A percentile compares a stretch with the other conserved stretches of the same genome.
phyloP scores from a whole-genome alignment of 2,113 vertebrate genomes.

The Tragulus kanchil region DNA sequence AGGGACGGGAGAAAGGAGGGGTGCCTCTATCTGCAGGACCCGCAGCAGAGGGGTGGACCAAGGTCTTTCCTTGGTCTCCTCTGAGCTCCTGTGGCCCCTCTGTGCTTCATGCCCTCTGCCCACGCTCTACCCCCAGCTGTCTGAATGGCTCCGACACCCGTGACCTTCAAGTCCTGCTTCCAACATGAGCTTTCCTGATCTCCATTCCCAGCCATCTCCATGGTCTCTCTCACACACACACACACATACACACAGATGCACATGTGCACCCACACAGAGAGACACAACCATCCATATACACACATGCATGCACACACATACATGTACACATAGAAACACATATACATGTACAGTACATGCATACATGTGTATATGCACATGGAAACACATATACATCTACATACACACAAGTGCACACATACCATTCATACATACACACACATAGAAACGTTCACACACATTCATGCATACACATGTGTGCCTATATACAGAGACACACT shows the following conservation, averaged over 20 bases:
- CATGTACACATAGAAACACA: rapidly evolving
- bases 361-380: neutral
- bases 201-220: too few relatives aligned
- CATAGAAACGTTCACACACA: neutral
- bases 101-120: too few relatives aligned
- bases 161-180: neutral
- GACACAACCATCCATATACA: rapidly evolving
- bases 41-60: rapidly evolving
- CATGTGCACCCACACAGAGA: neutral
- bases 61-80: neutral
- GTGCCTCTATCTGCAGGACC: neutral
- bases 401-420: too few relatives aligned
- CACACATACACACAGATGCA: neutral
- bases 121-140: neutral
- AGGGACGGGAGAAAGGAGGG: neutral
- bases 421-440: neutral
- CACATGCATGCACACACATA: neutral
- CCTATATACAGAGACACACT: neutral
- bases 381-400: neutral
- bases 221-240: neutral
- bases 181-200: neutral
- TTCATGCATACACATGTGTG: neutral
- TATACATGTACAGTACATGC: rapidly evolving
- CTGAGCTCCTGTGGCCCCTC: too few relatives aligned
- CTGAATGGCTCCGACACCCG: neutral